These are phyloP conservation scores for Patella vulgata DNA, from an alignment of 1,140 invertebrate genomes.

Conservation along the genomic window DNA sequence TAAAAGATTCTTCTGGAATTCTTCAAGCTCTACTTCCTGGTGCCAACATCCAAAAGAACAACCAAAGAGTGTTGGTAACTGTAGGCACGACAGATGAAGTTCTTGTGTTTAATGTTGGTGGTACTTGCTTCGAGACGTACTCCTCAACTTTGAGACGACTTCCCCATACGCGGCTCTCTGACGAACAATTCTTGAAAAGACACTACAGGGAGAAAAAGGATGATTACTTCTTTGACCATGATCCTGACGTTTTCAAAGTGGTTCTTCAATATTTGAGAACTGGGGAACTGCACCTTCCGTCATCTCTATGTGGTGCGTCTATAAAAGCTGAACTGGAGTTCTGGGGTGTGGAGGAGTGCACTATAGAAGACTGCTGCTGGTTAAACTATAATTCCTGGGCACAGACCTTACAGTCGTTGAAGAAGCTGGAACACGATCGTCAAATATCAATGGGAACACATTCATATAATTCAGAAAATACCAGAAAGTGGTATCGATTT, in stretches of 20 bases:
- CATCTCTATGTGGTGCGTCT: conserved; percentile 8
- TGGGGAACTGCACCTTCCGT: conserved; percentile 23
- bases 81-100: conserved; percentile 24
- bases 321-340: conserved; percentile 25
- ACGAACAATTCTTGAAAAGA: conserved; percentile 40
- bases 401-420: conserved; percentile 33
- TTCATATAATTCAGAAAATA: too few species aligned
- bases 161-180: conserved; percentile 36
- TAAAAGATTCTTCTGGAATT: neutral
- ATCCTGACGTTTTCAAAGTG: conserved; percentile 48
- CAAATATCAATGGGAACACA: too few species aligned
- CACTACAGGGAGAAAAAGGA: conserved; percentile 75
- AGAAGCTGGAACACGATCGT: conserved; percentile 40
- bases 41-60: conserved; percentile 20
- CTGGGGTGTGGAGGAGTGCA: conserved; percentile 21
- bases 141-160: conserved; percentile 32
- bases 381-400: conserved; percentile 46
- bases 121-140: conserved; percentile 49
- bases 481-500: conserved; percentile 6
- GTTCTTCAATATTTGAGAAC: conserved; percentile 53
- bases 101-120: conserved; percentile 47
- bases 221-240: conserved; percentile 58
- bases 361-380: conserved; percentile 14
- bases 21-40: conserved; percentile 29
- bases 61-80: conserved; percentile 18